phyloP scores from a whole-genome alignment of 1,140 invertebrate genomes.

The Drosophila mayri region DNA sequence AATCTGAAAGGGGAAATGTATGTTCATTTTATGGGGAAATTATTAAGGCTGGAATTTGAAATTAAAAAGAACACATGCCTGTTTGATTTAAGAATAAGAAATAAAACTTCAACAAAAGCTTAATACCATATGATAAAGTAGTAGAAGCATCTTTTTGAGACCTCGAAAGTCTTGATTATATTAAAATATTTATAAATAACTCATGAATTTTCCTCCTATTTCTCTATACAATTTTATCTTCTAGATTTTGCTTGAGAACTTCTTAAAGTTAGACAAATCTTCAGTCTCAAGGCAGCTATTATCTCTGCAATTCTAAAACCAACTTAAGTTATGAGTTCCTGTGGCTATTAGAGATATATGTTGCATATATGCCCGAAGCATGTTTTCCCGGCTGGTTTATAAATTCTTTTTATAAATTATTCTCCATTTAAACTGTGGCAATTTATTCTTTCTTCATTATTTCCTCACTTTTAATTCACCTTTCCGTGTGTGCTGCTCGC shows the following conservation, averaged over 20 bases:
- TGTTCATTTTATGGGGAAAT: background rate
- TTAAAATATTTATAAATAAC: background rate
- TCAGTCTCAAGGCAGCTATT: background rate
- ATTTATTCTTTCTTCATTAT: slow-evolving; percentile 45
- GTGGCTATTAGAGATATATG: slow-evolving; percentile 13
- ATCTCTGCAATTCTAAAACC: background rate
- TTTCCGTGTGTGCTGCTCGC: slow-evolving; percentile 27
- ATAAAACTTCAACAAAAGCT: too few species aligned
- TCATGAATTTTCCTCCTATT: background rate
- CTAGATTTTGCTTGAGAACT: background rate
- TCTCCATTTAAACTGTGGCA: slow-evolving; percentile 40
- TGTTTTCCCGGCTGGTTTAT: slow-evolving; percentile 15
- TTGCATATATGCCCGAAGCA: slow-evolving; percentile 8
- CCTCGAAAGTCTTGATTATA: background rate
- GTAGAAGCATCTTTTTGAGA: background rate
- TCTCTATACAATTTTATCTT: too few species aligned
- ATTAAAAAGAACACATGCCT: background rate
- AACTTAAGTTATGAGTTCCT: slow-evolving; percentile 20
- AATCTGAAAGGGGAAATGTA: slow-evolving; percentile 1
- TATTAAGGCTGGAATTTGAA: background rate
- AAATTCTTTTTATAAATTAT: slow-evolving; percentile 48
- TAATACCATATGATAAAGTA: background rate
- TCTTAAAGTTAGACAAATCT: background rate
- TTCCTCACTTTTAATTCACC: slow-evolving; percentile 45
- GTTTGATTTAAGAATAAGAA: background rate